Conservation (phyloP, 2,113 vertebrate species). For the Cynopterus brachyotis region DNA sequence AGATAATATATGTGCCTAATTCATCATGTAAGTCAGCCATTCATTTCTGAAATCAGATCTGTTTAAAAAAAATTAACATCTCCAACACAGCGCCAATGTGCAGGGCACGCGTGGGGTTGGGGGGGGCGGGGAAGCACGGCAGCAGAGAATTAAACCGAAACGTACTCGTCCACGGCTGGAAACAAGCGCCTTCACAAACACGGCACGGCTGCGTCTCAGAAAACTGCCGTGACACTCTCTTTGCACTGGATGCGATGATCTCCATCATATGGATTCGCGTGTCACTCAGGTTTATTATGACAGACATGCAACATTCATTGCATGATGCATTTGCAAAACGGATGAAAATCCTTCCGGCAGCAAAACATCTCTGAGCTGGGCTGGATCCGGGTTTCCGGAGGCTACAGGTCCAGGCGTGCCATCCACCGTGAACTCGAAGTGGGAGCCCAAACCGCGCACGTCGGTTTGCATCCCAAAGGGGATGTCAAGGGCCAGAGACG, state of each 20-base stretch:
- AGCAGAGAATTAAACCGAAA: conserved; percentile 75
- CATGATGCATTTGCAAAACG: conserved; percentile 85
- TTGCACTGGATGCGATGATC: conserved; percentile 80
- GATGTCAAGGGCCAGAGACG: not conserved
- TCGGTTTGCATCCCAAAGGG: conserved; percentile 49
- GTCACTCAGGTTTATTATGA: conserved; percentile 85
- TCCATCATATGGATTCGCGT: conserved; percentile 82
- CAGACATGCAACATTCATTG: conserved; percentile 89
- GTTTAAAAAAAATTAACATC: conserved; percentile 78
- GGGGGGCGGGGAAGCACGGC: not conserved
- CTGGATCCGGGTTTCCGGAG: conserved; percentile 66
- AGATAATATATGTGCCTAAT: conserved; percentile 63
- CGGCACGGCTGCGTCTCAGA: conserved; percentile 82
- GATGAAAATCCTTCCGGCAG: conserved; percentile 78
- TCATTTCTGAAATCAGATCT: conserved; percentile 79
- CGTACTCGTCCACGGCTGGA: conserved; percentile 73
- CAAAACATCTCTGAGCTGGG: conserved; percentile 63
- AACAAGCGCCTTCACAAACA: conserved; percentile 82
- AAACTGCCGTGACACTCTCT: conserved; percentile 82
- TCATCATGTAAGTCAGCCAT: conserved; percentile 79
- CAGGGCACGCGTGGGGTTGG: not conserved
- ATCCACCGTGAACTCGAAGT: conserved; percentile 15
- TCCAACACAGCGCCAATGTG: conserved; percentile 69
- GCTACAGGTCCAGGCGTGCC: conserved; percentile 66
- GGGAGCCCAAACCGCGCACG: conserved; percentile 13